phyloP scores from a whole-genome alignment of 2,113 vertebrate genomes.

The Cheilinus undulatus region DNA sequence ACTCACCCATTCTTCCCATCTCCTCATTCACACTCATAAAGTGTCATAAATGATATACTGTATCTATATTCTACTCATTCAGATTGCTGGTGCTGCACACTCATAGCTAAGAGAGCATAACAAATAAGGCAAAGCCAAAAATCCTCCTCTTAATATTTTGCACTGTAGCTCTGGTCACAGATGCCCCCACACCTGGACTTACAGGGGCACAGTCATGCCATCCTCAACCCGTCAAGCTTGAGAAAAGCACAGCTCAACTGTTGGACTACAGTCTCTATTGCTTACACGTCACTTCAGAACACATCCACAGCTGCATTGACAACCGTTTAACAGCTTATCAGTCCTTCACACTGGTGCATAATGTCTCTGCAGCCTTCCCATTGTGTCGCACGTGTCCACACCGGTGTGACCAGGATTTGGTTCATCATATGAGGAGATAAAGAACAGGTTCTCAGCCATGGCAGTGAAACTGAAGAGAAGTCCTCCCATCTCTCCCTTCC shows the following conservation, averaged over 20 bases:
- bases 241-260: conserved; percentile 55
- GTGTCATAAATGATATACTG: conserved; percentile 66
- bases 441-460: conserved; percentile 77
- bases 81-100: conserved; percentile 83
- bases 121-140: conserved; percentile 84
- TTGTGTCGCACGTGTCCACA: conserved; percentile 32
- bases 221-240: conserved; percentile 25
- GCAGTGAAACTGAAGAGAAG: conserved; percentile 73
- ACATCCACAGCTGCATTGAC: conserved; percentile 25
- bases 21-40: conserved; percentile 62
- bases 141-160: conserved; percentile 56
- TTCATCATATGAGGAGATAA: conserved; percentile 60
- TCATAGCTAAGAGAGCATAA: conserved; percentile 72
- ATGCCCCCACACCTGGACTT: conserved; percentile 20
- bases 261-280: conserved; percentile 70
- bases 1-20: conserved; percentile 31
- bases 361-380: conserved; percentile 34
- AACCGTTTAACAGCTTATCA: conserved; percentile 38
- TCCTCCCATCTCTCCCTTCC: neutral
- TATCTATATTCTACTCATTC: conserved; percentile 81
- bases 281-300: conserved; percentile 60
- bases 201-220: conserved; percentile 3
- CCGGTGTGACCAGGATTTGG: conserved; percentile 64
- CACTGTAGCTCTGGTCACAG: conserved; percentile 56
- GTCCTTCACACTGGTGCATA: conserved; percentile 34